A percentile compares a stretch with the other conserved stretches of the same genome.
These are phyloP conservation scores for Manacus vitellinus DNA, from an alignment of 2,113 vertebrate species.

Conservation along the genomic window DNA sequence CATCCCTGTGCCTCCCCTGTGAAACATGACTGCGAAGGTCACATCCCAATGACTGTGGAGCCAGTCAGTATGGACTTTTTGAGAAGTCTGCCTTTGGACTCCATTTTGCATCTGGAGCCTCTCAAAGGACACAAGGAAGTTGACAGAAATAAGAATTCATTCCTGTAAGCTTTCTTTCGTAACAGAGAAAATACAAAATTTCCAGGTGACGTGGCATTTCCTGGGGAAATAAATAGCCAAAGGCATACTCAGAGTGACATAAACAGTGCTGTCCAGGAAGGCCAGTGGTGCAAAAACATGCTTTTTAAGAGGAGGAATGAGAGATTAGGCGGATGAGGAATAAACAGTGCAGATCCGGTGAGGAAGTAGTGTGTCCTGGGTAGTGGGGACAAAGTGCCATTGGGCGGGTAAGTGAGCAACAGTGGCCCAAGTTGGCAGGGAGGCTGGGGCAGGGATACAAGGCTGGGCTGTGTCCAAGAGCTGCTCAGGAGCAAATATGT, in stretches of 20 bases:
- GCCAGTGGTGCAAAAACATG: fast-evolving
- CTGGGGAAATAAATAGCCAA: neutral
- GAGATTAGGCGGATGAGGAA: neutral
- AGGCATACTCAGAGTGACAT: neutral
- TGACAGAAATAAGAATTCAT: neutral
- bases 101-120: neutral
- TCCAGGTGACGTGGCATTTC: neutral
- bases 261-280: neutral
- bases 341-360: neutral
- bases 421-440: neutral
- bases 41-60: neutral
- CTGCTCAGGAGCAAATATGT: neutral
- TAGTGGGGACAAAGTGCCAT: neutral
- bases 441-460: neutral
- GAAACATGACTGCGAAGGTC: neutral
- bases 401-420: neutral
- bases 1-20: neutral
- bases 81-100: neutral
- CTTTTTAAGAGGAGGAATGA: neutral
- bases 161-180: neutral
- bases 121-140: neutral
- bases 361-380: neutral
- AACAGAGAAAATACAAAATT: neutral
- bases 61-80: neutral
- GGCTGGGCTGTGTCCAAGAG: neutral